Percentiles rank a stretch among this genome's conserved stretches.
These are phyloP conservation scores for Tigriopus japonicus DNA, from an alignment of 1,140 invertebrate species.

Conservation along the genomic window DNA sequence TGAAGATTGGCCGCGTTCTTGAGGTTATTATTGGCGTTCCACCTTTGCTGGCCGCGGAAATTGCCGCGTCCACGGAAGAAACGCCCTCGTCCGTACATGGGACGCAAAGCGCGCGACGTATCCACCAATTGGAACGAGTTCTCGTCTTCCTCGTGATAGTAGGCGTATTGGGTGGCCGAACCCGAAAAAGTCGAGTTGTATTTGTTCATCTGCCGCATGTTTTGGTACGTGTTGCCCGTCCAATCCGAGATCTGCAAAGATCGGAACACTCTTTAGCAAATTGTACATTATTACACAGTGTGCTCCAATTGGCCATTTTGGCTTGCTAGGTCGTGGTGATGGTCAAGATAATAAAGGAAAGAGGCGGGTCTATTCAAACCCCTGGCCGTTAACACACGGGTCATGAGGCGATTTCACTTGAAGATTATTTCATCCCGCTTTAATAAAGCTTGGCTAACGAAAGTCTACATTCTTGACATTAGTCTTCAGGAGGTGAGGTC, in stretches of 20 bases:
- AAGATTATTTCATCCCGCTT: too few species aligned
- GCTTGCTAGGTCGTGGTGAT: too few species aligned
- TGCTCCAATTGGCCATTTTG: too few species aligned
- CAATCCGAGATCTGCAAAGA: conserved; percentile 69
- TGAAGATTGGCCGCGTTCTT: conserved; percentile 37
- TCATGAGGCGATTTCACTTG: too few species aligned
- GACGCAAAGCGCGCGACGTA: conserved; percentile 72
- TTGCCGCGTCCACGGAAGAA: conserved; percentile 63
- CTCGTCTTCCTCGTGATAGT: conserved; percentile 95
- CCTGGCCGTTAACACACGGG: too few species aligned
- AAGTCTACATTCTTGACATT: too few species aligned
- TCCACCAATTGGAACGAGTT: conserved; percentile 95
- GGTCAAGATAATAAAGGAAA: too few species aligned
- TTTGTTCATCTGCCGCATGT: conserved; percentile 55
- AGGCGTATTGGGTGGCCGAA: conserved; percentile 81
- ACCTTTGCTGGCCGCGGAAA: conserved; percentile 32
- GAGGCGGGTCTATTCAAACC: too few species aligned
- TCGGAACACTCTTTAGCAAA: conserved; percentile 17
- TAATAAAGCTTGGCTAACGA: too few species aligned
- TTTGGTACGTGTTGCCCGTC: conserved; percentile 83
- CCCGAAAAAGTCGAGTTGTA: conserved; percentile 82
- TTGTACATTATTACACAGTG: too few species aligned
- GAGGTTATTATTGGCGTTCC: conserved; percentile 29
- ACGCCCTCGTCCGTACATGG: conserved; percentile 67
- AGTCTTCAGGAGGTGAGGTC: too few species aligned